Conservation (phyloP, 2,113 vertebrate species). For the Mesitornis unicolor region DNA sequence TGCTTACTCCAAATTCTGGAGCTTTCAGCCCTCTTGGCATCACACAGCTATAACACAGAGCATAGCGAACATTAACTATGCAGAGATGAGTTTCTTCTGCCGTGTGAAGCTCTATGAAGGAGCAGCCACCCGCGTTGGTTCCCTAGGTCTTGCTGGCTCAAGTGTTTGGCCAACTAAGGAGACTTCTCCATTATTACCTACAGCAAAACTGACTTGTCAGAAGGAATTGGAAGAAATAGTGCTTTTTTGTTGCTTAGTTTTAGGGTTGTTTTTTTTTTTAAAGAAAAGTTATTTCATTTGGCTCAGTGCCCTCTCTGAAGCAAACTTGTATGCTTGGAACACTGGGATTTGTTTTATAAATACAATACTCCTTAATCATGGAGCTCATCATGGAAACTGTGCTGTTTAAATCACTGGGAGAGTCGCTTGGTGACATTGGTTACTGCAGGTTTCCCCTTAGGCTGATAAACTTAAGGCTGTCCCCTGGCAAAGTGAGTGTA, state of each 20-base stretch:
- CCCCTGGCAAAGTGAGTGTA: not conserved
- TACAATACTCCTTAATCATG: not conserved
- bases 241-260: not conserved
- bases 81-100: not conserved
- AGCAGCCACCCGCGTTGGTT: not conserved
- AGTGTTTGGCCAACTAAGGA: not conserved
- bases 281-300: not conserved
- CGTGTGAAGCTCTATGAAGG: not conserved
- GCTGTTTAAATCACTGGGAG: not conserved
- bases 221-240: not conserved
- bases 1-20: not conserved
- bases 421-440: not conserved
- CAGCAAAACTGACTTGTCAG: not conserved
- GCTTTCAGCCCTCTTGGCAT: not conserved
- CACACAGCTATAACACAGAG: accelerated
- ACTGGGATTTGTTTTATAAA: not conserved
- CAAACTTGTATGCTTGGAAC: not conserved
- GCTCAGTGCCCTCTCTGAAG: not conserved
- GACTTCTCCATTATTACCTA: not conserved
- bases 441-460: not conserved
- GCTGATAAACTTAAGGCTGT: not conserved
- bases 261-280: no score
- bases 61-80: accelerated
- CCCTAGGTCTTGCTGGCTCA: not conserved
- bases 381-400: not conserved